Conservation (phyloP, 2,888 invertebrate genomes). For the Adelphocoris suturalis region DNA sequence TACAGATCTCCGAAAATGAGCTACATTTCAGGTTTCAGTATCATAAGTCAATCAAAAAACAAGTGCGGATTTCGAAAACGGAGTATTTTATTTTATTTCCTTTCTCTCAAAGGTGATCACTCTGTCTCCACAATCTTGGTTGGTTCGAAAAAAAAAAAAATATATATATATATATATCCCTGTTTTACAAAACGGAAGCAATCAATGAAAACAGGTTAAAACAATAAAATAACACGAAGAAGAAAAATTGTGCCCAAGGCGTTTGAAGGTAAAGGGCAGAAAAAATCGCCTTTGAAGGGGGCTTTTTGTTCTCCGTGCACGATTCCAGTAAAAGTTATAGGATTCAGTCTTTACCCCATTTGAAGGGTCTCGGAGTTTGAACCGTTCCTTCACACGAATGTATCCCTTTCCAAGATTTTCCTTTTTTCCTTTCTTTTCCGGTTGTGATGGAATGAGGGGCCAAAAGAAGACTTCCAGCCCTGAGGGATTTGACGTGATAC, state of each 20-base stretch:
- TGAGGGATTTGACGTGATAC: conserved; percentile 39
- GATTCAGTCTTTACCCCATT: conserved; percentile 36
- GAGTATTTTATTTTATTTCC: too few species aligned
- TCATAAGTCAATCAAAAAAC: too few species aligned
- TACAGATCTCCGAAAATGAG: too few species aligned
- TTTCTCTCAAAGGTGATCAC: too few species aligned
- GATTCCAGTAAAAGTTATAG: conserved; percentile 41
- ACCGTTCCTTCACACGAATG: conserved; percentile 47
- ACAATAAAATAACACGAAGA: too few species aligned
- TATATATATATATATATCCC: too few species aligned
- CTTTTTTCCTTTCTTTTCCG: neutral
- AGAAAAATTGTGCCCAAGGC: neutral
- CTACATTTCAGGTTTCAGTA: too few species aligned
- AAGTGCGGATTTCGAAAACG: too few species aligned
- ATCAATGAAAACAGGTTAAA: too few species aligned
- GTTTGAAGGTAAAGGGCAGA: neutral
- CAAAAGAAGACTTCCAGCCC: conserved; percentile 17
- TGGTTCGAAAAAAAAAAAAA: too few species aligned
- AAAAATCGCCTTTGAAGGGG: conserved; percentile 4
- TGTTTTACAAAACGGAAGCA: too few species aligned
- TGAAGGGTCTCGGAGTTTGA: neutral
- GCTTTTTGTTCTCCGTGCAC: conserved; percentile 37
- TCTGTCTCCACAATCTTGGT: too few species aligned
- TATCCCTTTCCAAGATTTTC: neutral
- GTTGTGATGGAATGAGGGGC: conserved; percentile 9